Conservation (phyloP, 1,140 invertebrate species). For the Papilio glaucus region DNA sequence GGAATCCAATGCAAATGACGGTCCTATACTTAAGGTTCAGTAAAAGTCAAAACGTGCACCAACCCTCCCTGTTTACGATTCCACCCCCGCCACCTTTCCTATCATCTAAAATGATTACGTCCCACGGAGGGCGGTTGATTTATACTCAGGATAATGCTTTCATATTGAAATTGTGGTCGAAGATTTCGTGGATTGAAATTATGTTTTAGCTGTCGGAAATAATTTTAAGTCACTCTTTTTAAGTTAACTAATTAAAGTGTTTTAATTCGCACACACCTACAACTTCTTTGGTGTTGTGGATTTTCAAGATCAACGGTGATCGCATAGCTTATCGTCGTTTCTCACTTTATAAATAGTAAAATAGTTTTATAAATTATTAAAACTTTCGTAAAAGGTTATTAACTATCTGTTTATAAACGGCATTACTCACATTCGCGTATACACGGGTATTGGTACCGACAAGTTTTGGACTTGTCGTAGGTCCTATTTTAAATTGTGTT, state of each 20-base stretch:
- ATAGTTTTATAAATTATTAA: no score
- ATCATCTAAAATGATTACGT: constrained; percentile 21
- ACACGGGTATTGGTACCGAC: no score
- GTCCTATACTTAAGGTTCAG: neutral
- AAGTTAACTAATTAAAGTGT: neutral
- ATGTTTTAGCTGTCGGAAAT: constrained; percentile 1
- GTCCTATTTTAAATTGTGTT: no score
- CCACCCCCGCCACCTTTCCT: constrained; percentile 8
- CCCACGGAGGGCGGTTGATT: neutral
- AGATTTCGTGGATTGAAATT: neutral
- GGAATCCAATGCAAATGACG: neutral
- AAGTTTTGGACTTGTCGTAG: no score
- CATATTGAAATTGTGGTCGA: constrained; percentile 23
- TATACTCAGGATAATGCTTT: constrained; percentile 25
- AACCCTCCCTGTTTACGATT: constrained; percentile 12
- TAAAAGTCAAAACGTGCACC: neutral
- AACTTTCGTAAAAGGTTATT: no score
- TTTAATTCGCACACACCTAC: neutral
- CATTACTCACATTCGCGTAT: no score
- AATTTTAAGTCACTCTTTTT: neutral
- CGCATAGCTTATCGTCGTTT: no score
- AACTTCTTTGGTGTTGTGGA: no score
- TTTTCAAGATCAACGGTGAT: no score
- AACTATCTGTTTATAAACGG: no score
- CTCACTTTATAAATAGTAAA: no score